Base-by-base conservation (phyloP, 2,888 invertebrate species). In the Acanthopleura granulata region DNA sequence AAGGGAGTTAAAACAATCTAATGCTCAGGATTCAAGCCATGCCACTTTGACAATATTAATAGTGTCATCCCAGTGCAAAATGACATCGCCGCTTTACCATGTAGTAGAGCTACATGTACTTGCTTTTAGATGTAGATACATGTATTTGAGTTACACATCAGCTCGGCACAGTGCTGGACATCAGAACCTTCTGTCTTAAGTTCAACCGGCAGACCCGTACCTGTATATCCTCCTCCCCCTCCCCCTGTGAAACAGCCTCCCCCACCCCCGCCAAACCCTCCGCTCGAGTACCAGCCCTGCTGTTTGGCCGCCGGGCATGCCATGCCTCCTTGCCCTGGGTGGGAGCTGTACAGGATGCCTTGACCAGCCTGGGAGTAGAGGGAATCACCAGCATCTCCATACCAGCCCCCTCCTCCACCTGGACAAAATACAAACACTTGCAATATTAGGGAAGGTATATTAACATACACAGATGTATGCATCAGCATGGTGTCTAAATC, bases 331-430 rank as follows among this genome's bases (percentile, higher is more conserved):
- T 27, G 22, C 25, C 66, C 66, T 66, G 25, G 22, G 25, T 27
- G 16, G 6, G 29, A 9, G 25, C 22, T 27, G 25, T 66, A 27
- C 16, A 66, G 29, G 16, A 66, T 14, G 6, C 25, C 66, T 6
- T 27, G 9, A 6, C 66, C 66, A 22, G 66, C 29, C 25, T 66
- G 66, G 66, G 22, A 6, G 9, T 12, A 66, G 4, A 25, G 22
- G 1, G n/a, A n/a, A n/a, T 14, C 22, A 27, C 6, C 22, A 9
- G 22, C 22, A n/a, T 57, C 6, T n/a, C 22, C 66, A 66, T 66
- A 27, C 66, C 66, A 66, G 6, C 66, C 66, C 14, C 66, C 66
- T 3, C 66, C 66, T 66, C 66, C 66, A 66, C 66, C 66, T 66
- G 29, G 6, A 14, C 1, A 57, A 6, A 57, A 57, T 22, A 57